These are phyloP conservation scores for Pristionchus maxplancki DNA, from an alignment of 2,888 invertebrate genomes.

Conservation along the genomic window DNA sequence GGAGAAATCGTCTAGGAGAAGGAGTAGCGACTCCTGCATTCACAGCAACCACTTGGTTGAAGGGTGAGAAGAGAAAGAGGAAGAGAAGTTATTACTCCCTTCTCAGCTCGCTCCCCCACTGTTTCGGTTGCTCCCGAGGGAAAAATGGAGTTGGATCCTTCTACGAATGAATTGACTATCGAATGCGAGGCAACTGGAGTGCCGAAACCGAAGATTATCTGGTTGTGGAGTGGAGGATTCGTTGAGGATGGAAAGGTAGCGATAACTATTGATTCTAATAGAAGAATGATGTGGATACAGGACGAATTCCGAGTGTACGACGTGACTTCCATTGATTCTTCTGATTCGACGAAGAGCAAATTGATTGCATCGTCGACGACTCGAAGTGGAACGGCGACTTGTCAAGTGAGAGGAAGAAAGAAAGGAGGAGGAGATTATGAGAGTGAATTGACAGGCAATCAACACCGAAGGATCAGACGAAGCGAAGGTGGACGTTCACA, in stretches of 20 bases:
- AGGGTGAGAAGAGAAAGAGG: constrained; percentile 55
- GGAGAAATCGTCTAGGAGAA: constrained; percentile 72
- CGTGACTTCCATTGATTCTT: constrained; percentile 68
- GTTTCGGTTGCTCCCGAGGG: constrained; percentile 69
- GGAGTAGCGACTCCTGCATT: constrained; percentile 71
- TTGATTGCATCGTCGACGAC: constrained; percentile 73
- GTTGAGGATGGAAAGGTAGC: constrained; percentile 74
- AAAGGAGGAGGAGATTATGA: not conserved
- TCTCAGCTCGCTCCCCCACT: constrained; percentile 67
- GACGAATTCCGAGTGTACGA: constrained; percentile 76
- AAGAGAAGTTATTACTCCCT: not conserved
- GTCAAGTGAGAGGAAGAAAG: constrained; percentile 58
- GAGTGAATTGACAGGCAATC: constrained; percentile 55
- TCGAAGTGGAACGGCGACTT: constrained; percentile 70
- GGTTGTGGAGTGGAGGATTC: constrained; percentile 73
- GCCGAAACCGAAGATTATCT: constrained; percentile 75
- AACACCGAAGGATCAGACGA: constrained; percentile 72
- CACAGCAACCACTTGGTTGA: constrained; percentile 72
- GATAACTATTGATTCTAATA: not conserved
- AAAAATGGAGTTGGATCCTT: constrained; percentile 66
- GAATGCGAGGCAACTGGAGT: constrained; percentile 75
- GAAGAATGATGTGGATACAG: constrained; percentile 50
- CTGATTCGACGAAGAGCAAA: constrained; percentile 69
- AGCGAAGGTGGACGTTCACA: constrained; percentile 70
- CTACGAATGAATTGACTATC: constrained; percentile 70